phyloP scores from a whole-genome alignment of 2,888 invertebrate genomes.

The Syrphus vitripennis region DNA sequence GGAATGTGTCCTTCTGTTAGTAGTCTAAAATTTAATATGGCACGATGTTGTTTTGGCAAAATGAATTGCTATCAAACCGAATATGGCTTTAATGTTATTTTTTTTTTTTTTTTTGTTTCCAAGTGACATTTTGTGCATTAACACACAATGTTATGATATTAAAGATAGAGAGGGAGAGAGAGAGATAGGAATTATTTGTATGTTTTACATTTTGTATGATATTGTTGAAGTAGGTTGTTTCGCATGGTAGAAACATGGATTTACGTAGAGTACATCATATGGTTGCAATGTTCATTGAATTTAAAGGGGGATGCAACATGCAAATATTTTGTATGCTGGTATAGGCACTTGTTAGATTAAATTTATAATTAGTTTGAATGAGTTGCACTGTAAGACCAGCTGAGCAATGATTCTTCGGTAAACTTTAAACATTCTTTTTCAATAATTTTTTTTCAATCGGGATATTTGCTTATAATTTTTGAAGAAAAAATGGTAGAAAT shows the following conservation, averaged over 20 bases:
- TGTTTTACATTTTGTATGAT: slow-evolving; percentile 28
- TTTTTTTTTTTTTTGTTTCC: neutral
- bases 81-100: slow-evolving; percentile 54
- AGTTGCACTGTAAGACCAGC: too few relatives aligned
- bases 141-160: neutral
- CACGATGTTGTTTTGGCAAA: slow-evolving; percentile 39
- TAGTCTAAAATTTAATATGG: slow-evolving; percentile 59
- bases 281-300: neutral
- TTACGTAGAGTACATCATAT: too few relatives aligned
- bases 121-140: slow-evolving; percentile 35
- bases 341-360: neutral
- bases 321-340: neutral
- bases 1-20: neutral
- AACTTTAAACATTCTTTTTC: too few relatives aligned
- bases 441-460: too few relatives aligned
- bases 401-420: too few relatives aligned
- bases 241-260: neutral
- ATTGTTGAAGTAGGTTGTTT: neutral
- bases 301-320: neutral
- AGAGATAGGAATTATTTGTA: neutral
- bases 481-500: too few relatives aligned
- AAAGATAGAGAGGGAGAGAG: neutral
- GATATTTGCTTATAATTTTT: too few relatives aligned
- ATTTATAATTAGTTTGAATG: neutral
- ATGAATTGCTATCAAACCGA: slow-evolving; percentile 48